These are phyloP conservation scores for Phalacrocorax pelagicus DNA, from an alignment of 2,113 vertebrate species.

Conservation along the genomic window DNA sequence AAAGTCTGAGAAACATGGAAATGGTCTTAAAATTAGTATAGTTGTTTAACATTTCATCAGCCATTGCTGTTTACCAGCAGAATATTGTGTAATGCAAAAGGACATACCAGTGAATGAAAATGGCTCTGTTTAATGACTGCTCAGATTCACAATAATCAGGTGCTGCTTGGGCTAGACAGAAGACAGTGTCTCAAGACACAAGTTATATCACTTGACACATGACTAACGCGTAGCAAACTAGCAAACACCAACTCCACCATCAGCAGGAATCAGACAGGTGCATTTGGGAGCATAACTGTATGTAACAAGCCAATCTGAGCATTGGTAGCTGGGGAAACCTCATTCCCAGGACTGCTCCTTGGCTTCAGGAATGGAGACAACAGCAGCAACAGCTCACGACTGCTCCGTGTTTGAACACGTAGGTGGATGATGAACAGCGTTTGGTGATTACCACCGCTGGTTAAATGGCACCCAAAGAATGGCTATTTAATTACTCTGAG, in stretches of 20 bases:
- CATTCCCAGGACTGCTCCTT: rapidly evolving
- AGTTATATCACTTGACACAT: not conserved
- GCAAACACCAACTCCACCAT: not conserved
- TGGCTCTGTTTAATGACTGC: not conserved
- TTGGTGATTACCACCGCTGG: rapidly evolving
- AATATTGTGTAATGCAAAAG: not conserved
- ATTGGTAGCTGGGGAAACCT: not conserved
- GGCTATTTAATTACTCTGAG: rapidly evolving
- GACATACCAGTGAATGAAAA: not conserved
- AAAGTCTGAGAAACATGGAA: not conserved
- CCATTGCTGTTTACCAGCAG: not conserved
- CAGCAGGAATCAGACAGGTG: not conserved
- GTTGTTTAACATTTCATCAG: not conserved
- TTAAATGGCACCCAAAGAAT: rapidly evolving
- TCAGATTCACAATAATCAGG: not conserved
- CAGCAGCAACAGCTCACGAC: not conserved
- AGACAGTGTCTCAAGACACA: not conserved
- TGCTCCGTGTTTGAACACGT: rapidly evolving
- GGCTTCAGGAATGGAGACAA: not conserved
- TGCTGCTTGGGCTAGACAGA: not conserved
- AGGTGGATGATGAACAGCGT: not conserved
- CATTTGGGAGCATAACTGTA: not conserved
- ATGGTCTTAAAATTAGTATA: not conserved
- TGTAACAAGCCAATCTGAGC: not conserved
- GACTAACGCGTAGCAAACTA: not conserved